These are phyloP conservation scores for Echinometra lucunter DNA, from an alignment of 53 echinoderm and acorn worm species.

Conservation along the genomic window DNA sequence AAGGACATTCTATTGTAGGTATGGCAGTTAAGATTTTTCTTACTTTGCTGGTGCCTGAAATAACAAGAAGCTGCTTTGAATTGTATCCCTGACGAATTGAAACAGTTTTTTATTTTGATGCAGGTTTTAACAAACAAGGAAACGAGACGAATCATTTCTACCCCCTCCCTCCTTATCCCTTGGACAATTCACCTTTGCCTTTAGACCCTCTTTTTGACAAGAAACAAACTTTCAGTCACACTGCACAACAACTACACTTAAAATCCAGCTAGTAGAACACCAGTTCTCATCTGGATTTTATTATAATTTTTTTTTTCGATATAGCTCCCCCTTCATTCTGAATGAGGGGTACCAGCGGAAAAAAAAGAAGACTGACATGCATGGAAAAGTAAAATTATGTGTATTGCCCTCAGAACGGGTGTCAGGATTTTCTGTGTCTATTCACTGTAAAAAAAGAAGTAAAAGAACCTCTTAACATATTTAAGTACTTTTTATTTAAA, in stretches of 20 bases:
- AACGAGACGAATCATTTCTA: background rate
- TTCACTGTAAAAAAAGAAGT: too few relatives aligned
- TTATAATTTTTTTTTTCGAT: background rate
- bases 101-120: conserved; percentile 19
- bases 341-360: background rate
- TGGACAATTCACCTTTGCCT: background rate
- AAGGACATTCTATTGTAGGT: background rate
- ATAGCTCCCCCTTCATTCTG: background rate
- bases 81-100: background rate
- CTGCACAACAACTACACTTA: too few relatives aligned
- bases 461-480: too few relatives aligned
- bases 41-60: background rate
- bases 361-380: background rate
- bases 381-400: too few relatives aligned
- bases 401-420: too few relatives aligned
- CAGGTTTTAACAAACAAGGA: background rate
- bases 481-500: too few relatives aligned
- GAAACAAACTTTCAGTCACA: background rate
- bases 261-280: too few relatives aligned
- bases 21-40: background rate
- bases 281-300: background rate
- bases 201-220: background rate
- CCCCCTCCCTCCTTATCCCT: background rate
- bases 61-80: background rate
- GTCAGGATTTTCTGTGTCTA: too few relatives aligned